phyloP scores from a whole-genome alignment of 2,797 vertebrate species.

The Yasuhikotakia modesta region DNA sequence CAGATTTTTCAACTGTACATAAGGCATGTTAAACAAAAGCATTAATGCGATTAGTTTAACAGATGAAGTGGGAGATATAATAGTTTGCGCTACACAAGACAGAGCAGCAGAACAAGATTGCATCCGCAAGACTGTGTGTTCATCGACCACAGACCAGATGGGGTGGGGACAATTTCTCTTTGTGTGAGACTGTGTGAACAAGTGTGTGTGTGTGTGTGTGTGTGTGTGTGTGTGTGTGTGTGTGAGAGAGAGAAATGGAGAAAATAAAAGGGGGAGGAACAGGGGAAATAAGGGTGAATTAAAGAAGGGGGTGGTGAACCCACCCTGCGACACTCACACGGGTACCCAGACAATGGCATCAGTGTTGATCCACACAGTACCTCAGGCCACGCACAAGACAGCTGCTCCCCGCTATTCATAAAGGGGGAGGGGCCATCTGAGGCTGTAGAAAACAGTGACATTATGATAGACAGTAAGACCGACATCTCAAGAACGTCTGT shows the following conservation, averaged over 20 bases:
- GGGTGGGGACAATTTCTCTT: constrained; percentile 31
- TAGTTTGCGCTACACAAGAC: too few relatives aligned
- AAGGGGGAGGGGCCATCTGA: constrained; percentile 1
- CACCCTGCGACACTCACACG: constrained; percentile 42
- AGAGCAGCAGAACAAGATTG: constrained; percentile 10
- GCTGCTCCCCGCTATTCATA: constrained; percentile 70
- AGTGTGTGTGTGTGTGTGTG: constrained; percentile 25
- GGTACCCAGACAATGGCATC: constrained; percentile 72
- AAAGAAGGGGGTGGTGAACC: constrained; percentile 10
- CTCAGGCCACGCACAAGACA: constrained; percentile 78
- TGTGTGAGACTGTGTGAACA: constrained; percentile 13
- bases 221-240: constrained; percentile 26
- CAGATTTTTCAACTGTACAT: constrained; percentile 35
- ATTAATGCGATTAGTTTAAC: constrained; percentile 14
- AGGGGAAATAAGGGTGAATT: constrained; percentile 20
- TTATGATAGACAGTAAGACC: not conserved
- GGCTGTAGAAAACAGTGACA: not conserved
- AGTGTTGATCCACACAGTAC: constrained; percentile 72
- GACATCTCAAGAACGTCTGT: too few relatives aligned
- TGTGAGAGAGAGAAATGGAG: not conserved
- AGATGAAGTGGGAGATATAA: constrained; percentile 5
- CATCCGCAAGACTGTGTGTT: constrained; percentile 30
- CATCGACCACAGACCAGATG: constrained; percentile 28
- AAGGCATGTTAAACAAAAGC: constrained; percentile 3
- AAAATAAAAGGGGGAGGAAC: constrained; percentile 5